Evolutionary conservation across 2,797 vertebrate species (phyloP).

Genomic region (Cynodonichthys magdalenae): DNA sequence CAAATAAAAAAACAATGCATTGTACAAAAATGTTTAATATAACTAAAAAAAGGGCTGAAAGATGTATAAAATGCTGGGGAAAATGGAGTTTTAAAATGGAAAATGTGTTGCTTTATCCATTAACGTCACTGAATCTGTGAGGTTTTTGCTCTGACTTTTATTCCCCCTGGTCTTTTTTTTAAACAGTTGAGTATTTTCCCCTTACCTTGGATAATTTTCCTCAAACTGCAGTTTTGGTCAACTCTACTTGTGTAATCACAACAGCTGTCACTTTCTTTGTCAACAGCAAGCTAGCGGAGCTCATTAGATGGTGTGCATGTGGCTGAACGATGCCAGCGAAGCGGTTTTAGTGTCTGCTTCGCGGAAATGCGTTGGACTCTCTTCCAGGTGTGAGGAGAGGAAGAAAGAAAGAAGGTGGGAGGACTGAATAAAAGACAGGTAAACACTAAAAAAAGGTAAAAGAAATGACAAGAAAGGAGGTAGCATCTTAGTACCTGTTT

Average conservation of each 20-base stretch:
- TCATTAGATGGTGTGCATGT: slow-evolving; percentile 47
- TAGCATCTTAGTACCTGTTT: slow-evolving; percentile 6
- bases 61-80: no score
- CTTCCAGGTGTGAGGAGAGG: slow-evolving; percentile 22
- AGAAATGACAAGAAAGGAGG: slow-evolving; percentile 5
- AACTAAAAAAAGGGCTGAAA: no score
- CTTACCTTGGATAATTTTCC: slow-evolving; percentile 7
- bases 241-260: slow-evolving; percentile 47
- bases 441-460: background rate
- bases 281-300: slow-evolving; percentile 26
- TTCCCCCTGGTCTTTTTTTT: no score
- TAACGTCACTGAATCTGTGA: no score
- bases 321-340: slow-evolving; percentile 36
- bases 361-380: slow-evolving; percentile 23
- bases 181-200: no score
- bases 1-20: no score
- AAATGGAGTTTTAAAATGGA: no score
- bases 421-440: background rate
- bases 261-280: slow-evolving; percentile 46
- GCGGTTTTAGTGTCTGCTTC: slow-evolving; percentile 27
- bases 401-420: background rate
- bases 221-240: slow-evolving; percentile 39
- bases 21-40: no score
- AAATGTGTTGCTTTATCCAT: no score
- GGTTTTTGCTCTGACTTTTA: no score